phyloP scores from a whole-genome alignment of 1,140 invertebrate species.

The Pteromalus puparum region DNA sequence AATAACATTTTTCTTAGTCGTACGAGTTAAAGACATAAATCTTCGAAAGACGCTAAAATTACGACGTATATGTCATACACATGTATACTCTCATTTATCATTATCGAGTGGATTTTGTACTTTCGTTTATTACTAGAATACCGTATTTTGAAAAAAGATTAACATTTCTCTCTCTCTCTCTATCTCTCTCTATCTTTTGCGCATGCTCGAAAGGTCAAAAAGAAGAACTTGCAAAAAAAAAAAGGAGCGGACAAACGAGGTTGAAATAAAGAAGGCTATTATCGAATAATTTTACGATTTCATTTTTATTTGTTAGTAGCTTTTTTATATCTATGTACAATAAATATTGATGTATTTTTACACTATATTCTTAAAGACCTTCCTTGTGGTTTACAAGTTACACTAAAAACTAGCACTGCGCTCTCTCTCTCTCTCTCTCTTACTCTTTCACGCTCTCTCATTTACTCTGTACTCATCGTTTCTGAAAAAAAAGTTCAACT shows the following conservation, averaged over 20 bases:
- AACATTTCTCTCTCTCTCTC: neutral
- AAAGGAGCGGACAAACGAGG: conserved; percentile 25
- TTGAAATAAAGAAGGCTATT: conserved; percentile 45
- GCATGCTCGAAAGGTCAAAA: conserved; percentile 40
- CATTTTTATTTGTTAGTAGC: conserved; percentile 74
- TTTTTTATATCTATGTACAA: conserved; percentile 76
- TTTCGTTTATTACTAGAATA: too few species aligned
- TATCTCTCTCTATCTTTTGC: neutral
- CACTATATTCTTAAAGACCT: conserved; percentile 71
- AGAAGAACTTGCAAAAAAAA: conserved; percentile 29
- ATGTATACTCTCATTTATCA: too few species aligned
- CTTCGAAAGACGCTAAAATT: neutral
- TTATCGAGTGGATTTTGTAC: too few species aligned
- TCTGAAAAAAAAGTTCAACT: conserved; percentile 63
- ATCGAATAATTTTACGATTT: conserved; percentile 64
- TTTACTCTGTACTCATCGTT: conserved; percentile 57
- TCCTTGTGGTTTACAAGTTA: conserved; percentile 68
- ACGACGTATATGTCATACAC: too few species aligned
- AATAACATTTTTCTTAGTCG: neutral
- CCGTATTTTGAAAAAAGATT: neutral
- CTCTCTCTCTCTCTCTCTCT: conserved; percentile 55
- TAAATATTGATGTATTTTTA: conserved; percentile 76
- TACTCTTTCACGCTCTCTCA: neutral
- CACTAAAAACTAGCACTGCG: conserved; percentile 65
- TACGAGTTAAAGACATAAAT: too few species aligned